Evolutionary conservation across 2,113 vertebrate species (phyloP).

Genomic region (Sorex araneus): DNA sequence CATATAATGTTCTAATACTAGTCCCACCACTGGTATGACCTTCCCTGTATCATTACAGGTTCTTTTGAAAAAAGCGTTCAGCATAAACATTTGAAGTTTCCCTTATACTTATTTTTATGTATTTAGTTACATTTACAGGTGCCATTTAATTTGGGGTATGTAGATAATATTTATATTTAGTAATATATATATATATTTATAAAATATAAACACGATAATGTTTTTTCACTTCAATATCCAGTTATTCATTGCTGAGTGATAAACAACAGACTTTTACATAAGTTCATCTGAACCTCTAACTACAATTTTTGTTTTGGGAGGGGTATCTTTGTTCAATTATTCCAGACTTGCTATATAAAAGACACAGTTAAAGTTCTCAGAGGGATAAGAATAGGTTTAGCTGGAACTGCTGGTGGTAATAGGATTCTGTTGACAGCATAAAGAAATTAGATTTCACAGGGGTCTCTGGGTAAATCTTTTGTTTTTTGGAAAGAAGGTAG

Average conservation of each 20-base stretch:
- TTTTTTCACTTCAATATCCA: background rate
- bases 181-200: too few species aligned
- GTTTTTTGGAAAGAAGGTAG: too few species aligned
- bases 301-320: background rate
- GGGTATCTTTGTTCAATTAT: background rate
- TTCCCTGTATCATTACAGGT: too few species aligned
- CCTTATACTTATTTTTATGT: background rate
- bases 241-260: background rate
- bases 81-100: background rate
- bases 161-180: too few species aligned
- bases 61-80: background rate
- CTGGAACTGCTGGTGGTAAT: too few species aligned
- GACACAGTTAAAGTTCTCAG: too few species aligned
- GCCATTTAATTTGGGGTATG: background rate
- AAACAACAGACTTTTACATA: background rate
- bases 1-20: too few species aligned
- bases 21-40: too few species aligned
- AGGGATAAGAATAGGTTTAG: too few species aligned
- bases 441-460: too few species aligned
- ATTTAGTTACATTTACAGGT: background rate
- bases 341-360: background rate
- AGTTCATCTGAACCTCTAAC: background rate
- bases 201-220: background rate
- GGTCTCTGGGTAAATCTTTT: too few species aligned
- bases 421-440: too few species aligned